Base-by-base conservation (phyloP, 2,888 invertebrate species). In the Sepiola atlantica region DNA sequence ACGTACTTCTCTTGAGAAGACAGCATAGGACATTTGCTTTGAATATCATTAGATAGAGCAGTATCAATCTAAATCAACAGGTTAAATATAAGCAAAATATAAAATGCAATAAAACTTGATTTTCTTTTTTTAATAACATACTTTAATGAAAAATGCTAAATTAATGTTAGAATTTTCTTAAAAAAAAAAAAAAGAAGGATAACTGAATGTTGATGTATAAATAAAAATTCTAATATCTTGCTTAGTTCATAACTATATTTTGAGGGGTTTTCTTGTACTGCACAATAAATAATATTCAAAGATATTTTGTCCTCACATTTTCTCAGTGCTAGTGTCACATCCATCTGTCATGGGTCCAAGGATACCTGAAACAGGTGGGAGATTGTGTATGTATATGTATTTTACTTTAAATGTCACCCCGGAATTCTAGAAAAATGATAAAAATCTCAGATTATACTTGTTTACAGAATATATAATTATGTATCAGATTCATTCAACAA, bases 1-100 rank as follows among this genome's bases (percentile, higher is more conserved):
- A 32, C 14, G 77, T 77, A n/a, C 77, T n/a, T 77, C 18, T 18
- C n/a, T 32, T 77, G 77, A 77, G n/a, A 77, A 77, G n/a, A 77
- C n/a, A n/a, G n/a, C n/a, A 77, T 77, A n/a, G 77, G 77, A 77
- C 77, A n/a, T 77, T n/a, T 77, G 77, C 77, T 77, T 77, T 77
- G 77, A 18, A 77, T 32, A 77, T 77, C n/a, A 77, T 77, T 18
- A 77, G 32, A 77, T 77, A n/a, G 77, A 18, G n/a, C 77, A 77
- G 77, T 77, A 77, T 32, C 18, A 77, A 77, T n/a, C 12, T 28
- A 12, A 77, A 77, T 77, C 77, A 77, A 32, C 77, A 77, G 0
- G 14, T 32, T 77, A 32, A 77, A n/a, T 77, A 77, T 77, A n/a
- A 77, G 24, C 16, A 20, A 77, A 14, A 20, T 57, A 77, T 77